Percentiles rank a stretch among this genome's conserved stretches.
phyloP scores from a whole-genome alignment of 1,140 invertebrate genomes.

The Triops cancriformis region DNA sequence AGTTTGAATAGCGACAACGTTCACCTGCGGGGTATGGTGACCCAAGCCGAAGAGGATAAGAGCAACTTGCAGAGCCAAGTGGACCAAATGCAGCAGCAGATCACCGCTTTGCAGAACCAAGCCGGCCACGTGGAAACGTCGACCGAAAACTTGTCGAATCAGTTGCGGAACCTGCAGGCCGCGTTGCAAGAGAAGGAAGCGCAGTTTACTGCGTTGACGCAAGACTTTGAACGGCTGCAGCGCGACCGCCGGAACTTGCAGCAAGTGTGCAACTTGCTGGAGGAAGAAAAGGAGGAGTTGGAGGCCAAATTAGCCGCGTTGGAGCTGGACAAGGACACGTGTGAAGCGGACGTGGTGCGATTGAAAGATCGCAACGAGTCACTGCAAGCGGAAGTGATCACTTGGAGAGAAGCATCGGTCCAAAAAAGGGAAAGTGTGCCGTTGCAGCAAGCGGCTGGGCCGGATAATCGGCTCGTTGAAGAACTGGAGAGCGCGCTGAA shows the following conservation, averaged over 20 bases:
- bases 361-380: conserved; percentile 1
- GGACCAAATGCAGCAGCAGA: not conserved
- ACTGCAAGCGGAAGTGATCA: not conserved
- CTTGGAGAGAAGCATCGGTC: not conserved
- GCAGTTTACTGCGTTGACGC: not conserved
- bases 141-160: not conserved
- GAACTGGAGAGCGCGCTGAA: conserved; percentile 2
- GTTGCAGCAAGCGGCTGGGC: not conserved
- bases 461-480: conserved; percentile 11
- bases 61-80: not conserved
- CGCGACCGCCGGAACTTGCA: not conserved
- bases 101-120: not conserved
- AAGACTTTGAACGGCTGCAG: not conserved
- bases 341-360: conserved; percentile 1
- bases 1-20: not conserved
- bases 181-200: not conserved
- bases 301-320: conserved; percentile 15
- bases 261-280: conserved; percentile 15
- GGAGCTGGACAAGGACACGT: not conserved
- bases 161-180: not conserved
- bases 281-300: not conserved
- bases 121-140: not conserved
- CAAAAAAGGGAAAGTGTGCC: conserved; percentile 1
- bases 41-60: not conserved
- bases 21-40: not conserved